These are phyloP conservation scores for Acanthornis magna DNA, from an alignment of 2,797 vertebrate genomes.

Conservation along the genomic window DNA sequence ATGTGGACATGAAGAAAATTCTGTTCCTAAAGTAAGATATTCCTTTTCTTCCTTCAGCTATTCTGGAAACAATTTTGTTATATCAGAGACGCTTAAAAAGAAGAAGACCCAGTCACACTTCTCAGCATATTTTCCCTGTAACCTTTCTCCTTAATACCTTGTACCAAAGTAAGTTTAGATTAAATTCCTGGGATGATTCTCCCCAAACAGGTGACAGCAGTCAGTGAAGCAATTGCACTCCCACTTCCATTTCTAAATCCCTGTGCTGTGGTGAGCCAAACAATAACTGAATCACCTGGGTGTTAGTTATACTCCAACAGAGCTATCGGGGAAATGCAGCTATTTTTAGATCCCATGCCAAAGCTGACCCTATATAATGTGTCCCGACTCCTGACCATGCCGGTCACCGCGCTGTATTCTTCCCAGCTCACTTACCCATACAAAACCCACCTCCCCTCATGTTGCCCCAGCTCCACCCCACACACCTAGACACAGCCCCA, in stretches of 20 bases:
- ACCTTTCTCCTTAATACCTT: not conserved
- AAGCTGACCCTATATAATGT: not conserved
- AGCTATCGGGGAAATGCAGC: not conserved
- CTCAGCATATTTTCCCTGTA: not conserved
- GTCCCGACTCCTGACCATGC: rapidly evolving
- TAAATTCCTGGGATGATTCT: not conserved
- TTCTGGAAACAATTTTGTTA: not conserved
- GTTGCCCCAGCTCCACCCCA: not conserved
- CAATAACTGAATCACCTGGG: not conserved
- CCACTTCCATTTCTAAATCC: not conserved
- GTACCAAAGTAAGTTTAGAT: not conserved
- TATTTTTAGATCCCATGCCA: no score
- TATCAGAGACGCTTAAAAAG: not conserved
- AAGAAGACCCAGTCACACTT: not conserved
- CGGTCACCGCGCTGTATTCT: rapidly evolving
- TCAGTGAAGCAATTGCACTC: not conserved
- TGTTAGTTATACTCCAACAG: not conserved
- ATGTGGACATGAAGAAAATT: not conserved
- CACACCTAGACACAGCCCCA: not conserved
- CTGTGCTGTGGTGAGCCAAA: not conserved
- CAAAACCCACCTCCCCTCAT: rapidly evolving
- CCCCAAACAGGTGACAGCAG: not conserved
- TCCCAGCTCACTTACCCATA: not conserved
- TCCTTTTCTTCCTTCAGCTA: not conserved
- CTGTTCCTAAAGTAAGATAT: not conserved